phyloP scores from a whole-genome alignment of 2,113 vertebrate species.

The Gopherus evgoodei region DNA sequence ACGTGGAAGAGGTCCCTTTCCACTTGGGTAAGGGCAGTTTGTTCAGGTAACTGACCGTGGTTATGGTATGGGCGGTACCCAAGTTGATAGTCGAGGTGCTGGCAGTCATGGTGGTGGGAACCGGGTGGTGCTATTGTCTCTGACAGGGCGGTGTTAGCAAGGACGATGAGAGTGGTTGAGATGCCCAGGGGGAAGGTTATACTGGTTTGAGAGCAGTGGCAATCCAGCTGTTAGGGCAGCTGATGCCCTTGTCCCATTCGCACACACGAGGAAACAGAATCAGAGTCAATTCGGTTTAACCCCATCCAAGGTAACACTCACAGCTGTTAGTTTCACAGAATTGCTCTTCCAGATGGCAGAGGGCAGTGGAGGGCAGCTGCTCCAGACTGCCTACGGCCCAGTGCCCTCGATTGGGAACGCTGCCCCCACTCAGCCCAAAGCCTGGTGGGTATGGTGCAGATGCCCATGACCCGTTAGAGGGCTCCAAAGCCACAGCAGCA shows the following conservation, averaged over 20 bases:
- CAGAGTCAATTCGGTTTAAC: background rate
- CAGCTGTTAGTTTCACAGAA: background rate
- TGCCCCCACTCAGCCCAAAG: background rate
- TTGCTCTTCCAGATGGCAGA: background rate
- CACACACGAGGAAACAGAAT: background rate
- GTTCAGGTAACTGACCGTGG: background rate
- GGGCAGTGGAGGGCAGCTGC: background rate
- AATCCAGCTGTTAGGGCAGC: rapidly evolving
- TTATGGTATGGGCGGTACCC: background rate
- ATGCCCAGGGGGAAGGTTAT: background rate
- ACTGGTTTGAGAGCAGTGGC: background rate
- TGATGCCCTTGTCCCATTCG: background rate
- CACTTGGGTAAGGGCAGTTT: background rate
- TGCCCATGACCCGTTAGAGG: background rate
- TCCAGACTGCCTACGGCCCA: background rate
- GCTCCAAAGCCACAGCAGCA: background rate
- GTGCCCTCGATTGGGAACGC: background rate
- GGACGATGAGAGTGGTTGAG: too few relatives aligned
- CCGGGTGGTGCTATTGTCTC: background rate
- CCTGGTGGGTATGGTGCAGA: background rate
- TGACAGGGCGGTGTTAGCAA: background rate
- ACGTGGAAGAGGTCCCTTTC: background rate
- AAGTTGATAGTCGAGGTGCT: background rate
- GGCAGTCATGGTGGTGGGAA: background rate
- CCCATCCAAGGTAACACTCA: background rate